Conservation (phyloP, 1,140 invertebrate species). For the Drosophila busckii region DNA sequence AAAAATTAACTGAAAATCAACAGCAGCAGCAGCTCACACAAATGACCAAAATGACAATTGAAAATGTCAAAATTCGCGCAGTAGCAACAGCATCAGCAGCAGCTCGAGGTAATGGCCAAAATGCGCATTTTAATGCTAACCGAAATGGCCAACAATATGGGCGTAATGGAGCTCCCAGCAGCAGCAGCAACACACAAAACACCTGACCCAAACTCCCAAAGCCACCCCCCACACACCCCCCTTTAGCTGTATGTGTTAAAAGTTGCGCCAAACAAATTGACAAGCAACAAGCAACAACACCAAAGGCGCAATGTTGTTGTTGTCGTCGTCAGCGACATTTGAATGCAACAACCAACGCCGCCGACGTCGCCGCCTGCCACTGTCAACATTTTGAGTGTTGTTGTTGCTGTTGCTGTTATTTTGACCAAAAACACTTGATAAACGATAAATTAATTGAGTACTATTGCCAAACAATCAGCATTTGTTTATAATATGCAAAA, state of each 20-base stretch:
- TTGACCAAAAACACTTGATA: conserved; percentile 64
- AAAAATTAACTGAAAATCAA: conserved; percentile 74
- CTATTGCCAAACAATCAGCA: conserved; percentile 51
- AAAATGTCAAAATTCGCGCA: conserved; percentile 67
- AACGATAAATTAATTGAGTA: conserved; percentile 73
- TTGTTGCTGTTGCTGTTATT: conserved; percentile 34
- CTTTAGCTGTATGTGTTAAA: conserved; percentile 50
- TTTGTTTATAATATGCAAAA: conserved; percentile 28
- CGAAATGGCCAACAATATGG: conserved; percentile 32
- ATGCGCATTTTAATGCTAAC: conserved; percentile 17
- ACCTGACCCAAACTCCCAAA: neutral
- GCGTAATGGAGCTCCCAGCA: conserved; percentile 38
- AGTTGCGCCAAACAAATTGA: conserved; percentile 47
- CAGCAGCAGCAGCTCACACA: conserved; percentile 21
- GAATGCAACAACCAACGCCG: conserved; percentile 34
- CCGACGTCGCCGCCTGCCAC: conserved; percentile 43
- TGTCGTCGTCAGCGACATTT: conserved; percentile 42
- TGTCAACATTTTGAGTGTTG: conserved; percentile 28
- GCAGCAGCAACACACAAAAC: too few relatives aligned
- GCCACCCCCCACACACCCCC: neutral
- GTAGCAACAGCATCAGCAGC: conserved; percentile 9
- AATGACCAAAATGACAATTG: conserved; percentile 56
- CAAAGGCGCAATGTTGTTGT: conserved; percentile 13
- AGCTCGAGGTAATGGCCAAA: conserved; percentile 21
- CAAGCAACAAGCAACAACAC: conserved; percentile 34